phyloP scores from a whole-genome alignment of 2,888 invertebrate genomes.

The Bombylius major region DNA sequence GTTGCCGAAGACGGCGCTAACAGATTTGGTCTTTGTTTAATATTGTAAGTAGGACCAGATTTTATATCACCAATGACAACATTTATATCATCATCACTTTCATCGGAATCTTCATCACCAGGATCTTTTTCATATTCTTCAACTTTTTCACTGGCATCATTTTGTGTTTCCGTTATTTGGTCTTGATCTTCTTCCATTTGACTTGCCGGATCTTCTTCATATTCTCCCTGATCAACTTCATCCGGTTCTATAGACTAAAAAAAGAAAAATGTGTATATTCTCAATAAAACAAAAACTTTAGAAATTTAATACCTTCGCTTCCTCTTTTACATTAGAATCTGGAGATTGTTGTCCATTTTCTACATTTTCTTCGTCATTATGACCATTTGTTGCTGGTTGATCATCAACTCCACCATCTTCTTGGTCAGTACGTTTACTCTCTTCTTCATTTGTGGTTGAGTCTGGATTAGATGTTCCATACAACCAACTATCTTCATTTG shows the following conservation, averaged over 20 bases:
- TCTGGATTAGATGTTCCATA: constrained; percentile 63
- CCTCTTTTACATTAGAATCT: constrained; percentile 17
- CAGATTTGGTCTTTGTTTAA: constrained; percentile 47
- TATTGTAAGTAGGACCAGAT: constrained; percentile 62
- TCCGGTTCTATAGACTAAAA: background rate
- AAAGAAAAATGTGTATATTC: background rate
- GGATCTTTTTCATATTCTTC: constrained; percentile 17
- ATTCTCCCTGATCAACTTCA: constrained; percentile 9
- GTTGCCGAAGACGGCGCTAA: constrained; percentile 27
- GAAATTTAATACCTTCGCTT: constrained; percentile 5
- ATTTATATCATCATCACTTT: constrained; percentile 72
- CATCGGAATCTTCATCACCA: constrained; percentile 31
- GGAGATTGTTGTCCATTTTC: constrained; percentile 16
- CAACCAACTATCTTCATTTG: constrained; percentile 76
- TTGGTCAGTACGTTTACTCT: constrained; percentile 24
- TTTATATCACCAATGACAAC: constrained; percentile 87
- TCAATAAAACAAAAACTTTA: background rate
- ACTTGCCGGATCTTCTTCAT: constrained; percentile 29
- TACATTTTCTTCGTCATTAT: constrained; percentile 17
- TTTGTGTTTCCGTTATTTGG: constrained; percentile 15
- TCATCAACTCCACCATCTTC: constrained; percentile 19
- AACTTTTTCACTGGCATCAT: constrained; percentile 13
- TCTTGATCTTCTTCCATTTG: constrained; percentile 34
- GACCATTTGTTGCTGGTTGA: constrained; percentile 15
- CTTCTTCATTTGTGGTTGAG: constrained; percentile 29